Percentiles rank a stretch among this genome's conserved stretches.
phyloP scores from a whole-genome alignment of 2,113 vertebrate genomes.

The Grus americana region DNA sequence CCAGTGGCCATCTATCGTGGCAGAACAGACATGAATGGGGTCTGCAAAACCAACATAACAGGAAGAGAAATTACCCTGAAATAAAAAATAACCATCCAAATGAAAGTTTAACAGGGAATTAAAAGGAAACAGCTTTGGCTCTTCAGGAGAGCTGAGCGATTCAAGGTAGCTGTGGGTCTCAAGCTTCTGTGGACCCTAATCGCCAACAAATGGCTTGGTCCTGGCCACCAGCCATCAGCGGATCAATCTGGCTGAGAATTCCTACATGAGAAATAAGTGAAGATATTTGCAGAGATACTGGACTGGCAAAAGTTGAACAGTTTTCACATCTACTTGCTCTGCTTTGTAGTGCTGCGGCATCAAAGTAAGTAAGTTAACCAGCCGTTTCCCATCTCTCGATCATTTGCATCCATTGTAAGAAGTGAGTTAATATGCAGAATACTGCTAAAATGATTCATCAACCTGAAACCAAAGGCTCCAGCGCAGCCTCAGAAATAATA shows the following conservation, averaged over 20 bases:
- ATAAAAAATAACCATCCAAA: neutral
- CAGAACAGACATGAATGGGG: neutral
- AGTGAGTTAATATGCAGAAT: constrained; percentile 13
- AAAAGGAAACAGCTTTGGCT: neutral
- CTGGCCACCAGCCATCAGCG: neutral
- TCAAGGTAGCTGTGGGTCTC: neutral
- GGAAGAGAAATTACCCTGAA: neutral
- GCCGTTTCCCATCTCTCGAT: neutral
- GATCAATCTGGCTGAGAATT: neutral
- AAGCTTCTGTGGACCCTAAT: neutral
- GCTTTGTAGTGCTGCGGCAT: neutral
- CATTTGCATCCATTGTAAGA: neutral
- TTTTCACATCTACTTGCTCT: neutral
- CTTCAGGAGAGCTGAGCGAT: neutral
- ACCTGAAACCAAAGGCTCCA: constrained; percentile 14
- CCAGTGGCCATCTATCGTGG: neutral
- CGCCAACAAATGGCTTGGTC: neutral
- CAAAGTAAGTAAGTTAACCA: neutral
- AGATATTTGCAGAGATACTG: neutral
- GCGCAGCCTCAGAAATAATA: neutral
- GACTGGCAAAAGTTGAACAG: neutral
- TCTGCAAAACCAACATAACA: neutral
- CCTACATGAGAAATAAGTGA: neutral
- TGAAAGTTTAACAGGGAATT: neutral
- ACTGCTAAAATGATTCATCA: constrained; percentile 17